phyloP scores from a whole-genome alignment of 2,888 invertebrate species.

The Geophilus truncorum region DNA sequence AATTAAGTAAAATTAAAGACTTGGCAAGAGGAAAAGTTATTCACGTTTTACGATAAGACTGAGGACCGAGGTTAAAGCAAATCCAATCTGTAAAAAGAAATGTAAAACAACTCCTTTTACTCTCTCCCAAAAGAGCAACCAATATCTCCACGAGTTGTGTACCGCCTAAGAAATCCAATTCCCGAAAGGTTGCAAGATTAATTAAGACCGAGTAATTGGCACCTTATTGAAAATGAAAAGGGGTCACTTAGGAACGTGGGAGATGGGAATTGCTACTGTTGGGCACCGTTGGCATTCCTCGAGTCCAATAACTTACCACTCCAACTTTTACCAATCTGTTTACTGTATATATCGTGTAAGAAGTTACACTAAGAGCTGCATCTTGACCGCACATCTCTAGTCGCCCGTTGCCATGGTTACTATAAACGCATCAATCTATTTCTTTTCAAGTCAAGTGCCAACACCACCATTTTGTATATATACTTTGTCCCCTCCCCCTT shows the following conservation, averaged over 20 bases:
- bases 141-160: not conserved
- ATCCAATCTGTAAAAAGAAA: not conserved
- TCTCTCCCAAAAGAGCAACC: not conserved
- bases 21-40: not conserved
- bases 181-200: not conserved
- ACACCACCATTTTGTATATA: not conserved
- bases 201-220: slow-evolving; percentile 5
- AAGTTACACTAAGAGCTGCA: not conserved
- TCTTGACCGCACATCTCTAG: not conserved
- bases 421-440: not conserved
- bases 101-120: not conserved
- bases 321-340: not conserved
- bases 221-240: slow-evolving; percentile 16
- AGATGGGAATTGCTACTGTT: not conserved
- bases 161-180: not conserved
- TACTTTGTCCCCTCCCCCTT: not conserved
- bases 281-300: not conserved
- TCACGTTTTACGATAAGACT: not conserved
- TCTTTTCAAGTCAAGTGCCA: not conserved
- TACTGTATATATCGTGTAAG: not conserved
- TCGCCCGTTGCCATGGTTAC: not conserved
- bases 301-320: not conserved
- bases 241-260: not conserved
- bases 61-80: not conserved
- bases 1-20: not conserved